Conservation (phyloP, 2,797 vertebrate species). For the Rhincodon typus region DNA sequence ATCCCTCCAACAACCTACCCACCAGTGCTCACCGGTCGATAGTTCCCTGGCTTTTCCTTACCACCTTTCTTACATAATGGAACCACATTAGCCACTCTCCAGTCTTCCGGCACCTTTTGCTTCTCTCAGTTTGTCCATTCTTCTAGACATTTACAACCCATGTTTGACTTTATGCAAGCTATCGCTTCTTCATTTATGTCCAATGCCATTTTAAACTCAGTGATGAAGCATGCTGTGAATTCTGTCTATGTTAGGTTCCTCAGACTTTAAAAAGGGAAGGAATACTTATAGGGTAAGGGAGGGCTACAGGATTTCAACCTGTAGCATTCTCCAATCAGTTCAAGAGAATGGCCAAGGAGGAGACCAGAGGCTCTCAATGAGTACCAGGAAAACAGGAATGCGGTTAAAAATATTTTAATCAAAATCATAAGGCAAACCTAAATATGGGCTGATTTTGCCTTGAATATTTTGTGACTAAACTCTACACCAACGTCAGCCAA, state of each 20-base stretch:
- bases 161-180: neutral
- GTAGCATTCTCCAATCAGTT: neutral
- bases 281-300: neutral
- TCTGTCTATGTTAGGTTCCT: neutral
- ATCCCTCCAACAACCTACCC: no score
- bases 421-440: neutral
- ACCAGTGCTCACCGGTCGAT: no score
- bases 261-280: neutral
- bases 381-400: neutral
- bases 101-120: neutral
- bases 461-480: neutral
- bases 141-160: neutral
- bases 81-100: no score
- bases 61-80: no score
- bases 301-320: neutral
- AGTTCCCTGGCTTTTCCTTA: no score
- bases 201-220: neutral
- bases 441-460: neutral
- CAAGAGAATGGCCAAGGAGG: neutral
- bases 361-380: neutral
- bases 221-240: neutral
- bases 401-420: neutral
- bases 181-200: neutral
- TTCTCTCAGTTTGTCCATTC: neutral
- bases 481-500: neutral